Conservation (phyloP, 2,113 vertebrate genomes). For the Catagonus wagneri region DNA sequence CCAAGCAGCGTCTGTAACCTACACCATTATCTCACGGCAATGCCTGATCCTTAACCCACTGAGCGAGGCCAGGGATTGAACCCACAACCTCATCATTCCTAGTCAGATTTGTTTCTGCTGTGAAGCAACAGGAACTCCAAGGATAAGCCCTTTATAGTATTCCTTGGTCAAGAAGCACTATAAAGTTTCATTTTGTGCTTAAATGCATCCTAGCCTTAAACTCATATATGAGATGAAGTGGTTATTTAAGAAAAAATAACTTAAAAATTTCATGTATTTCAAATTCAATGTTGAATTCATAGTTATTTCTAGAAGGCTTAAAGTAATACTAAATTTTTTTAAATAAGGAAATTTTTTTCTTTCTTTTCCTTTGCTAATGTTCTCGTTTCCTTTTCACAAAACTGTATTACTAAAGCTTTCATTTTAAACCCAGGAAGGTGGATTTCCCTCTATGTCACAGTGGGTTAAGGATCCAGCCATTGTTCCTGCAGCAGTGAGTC, state of each 20-base stretch:
- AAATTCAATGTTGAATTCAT: conserved; percentile 12
- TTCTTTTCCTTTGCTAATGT: background rate
- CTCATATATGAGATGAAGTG: background rate
- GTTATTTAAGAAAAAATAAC: background rate
- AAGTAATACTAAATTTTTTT: background rate
- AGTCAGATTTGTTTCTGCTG: too few species aligned
- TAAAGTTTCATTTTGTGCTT: conserved; percentile 19
- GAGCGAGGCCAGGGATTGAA: too few species aligned
- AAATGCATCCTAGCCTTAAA: background rate
- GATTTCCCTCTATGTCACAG: too few species aligned
- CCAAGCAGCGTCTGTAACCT: too few species aligned
- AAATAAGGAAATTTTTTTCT: background rate
- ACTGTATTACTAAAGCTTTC: background rate
- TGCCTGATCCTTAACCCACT: too few species aligned
- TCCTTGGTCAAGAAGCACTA: background rate
- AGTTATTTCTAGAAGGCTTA: background rate
- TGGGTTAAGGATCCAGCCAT: too few species aligned
- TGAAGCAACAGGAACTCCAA: too few species aligned
- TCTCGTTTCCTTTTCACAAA: conserved; percentile 10
- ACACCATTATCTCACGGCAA: too few species aligned
- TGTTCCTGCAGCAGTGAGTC: too few species aligned
- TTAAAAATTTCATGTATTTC: background rate
- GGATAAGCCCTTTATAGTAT: background rate
- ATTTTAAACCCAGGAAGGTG: conserved; percentile 11
- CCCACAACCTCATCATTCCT: too few species aligned